Base-by-base conservation (phyloP, 2,888 invertebrate species). In the Dilophus febrilis region DNA sequence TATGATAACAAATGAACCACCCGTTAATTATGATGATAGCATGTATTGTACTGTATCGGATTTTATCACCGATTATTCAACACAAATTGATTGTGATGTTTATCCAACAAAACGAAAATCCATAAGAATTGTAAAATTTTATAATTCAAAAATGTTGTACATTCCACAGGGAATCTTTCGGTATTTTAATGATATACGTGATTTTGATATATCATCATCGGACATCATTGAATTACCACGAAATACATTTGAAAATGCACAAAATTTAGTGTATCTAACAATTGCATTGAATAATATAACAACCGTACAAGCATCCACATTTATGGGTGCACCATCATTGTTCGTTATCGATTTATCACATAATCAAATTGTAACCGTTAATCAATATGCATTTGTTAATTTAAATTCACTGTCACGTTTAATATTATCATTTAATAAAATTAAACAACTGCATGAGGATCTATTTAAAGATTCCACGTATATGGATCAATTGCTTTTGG, bases 101-200 rank as follows among this genome's bases (percentile, higher is more conserved):
- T 41, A 37, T 26, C 51, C 50, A 26, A 53, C 54, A 1, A 54
- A 56, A 34, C 34, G 40, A 17, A 13, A 28, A 35, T 50, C 51
- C 48, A 57, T 58, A 5, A 58, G 55, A 46, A 58, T 57, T 42
- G 58, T 61, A 55, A 61, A 61, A 40, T 61, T 61, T 47, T 61
- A 60, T 44, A 58, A 59, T 13, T 61, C 61, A 1, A 48, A 53
- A 6, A 38, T 61, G 37, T 47, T 59, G 37, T 59, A 58, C 44
- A 49, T 61, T 45, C 61, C 61, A 4, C 57, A 57, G 6, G 59
- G 58, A 40, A 40, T 61, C 5, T 61, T 61, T 44, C 59, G 59
- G 37, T 51, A 53, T 2, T 59, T 58, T 27, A 50, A 49, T 0
- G 50, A 52, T 13, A 44, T 61, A 1, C 54, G 57, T 34, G 59